A percentile compares a stretch with the other conserved stretches of the same genome.
Evolutionary conservation across 2,888 invertebrate species (phyloP).

Genomic region (Lathronympha strigana): DNA sequence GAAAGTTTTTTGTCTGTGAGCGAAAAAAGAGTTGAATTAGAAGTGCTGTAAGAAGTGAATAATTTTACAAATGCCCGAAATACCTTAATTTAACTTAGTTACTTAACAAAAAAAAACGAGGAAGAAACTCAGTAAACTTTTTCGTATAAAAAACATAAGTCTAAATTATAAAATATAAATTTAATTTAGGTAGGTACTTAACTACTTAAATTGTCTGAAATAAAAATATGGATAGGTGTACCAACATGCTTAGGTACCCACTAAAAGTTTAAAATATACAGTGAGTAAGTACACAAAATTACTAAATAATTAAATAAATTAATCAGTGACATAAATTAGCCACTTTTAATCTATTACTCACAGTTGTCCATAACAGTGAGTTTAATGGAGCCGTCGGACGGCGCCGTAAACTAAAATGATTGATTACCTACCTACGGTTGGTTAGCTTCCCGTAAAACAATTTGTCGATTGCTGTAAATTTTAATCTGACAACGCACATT

Average conservation of each 20-base stretch:
- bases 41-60: slow-evolving; percentile 52
- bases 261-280: too few species aligned
- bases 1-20: slow-evolving; percentile 16
- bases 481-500: too few species aligned
- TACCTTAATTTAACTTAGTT: neutral
- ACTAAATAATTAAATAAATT: neutral
- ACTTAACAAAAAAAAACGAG: neutral
- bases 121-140: neutral
- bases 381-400: neutral
- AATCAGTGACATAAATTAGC: neutral
- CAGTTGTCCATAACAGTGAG: neutral
- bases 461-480: neutral
- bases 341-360: neutral
- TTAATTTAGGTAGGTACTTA: too few species aligned
- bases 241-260: too few species aligned
- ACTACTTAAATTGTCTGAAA: too few species aligned
- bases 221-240: too few species aligned
- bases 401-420: neutral
- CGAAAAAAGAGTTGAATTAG: slow-evolving; percentile 9
- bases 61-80: neutral
- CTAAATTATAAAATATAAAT: too few species aligned
- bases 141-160: too few species aligned
- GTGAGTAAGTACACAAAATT: too few species aligned
- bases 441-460: neutral
- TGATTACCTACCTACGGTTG: neutral